A percentile compares a stretch with the other conserved stretches of the same genome.
Conservation (phyloP, 1,140 invertebrate genomes). For the Papilio glaucus region DNA sequence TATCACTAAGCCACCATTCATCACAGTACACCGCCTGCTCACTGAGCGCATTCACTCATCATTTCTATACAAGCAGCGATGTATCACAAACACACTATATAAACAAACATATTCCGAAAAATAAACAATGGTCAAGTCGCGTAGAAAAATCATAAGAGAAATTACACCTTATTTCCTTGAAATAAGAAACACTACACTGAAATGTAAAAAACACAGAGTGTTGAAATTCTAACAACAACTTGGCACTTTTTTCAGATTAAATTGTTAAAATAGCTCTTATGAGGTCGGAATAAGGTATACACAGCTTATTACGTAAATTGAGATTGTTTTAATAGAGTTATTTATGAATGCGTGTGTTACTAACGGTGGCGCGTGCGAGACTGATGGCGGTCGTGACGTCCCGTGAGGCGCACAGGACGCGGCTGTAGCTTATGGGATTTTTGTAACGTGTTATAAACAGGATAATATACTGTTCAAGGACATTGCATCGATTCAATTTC, state of each 20-base stretch:
- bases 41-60: constrained; percentile 39
- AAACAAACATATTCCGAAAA: constrained; percentile 18
- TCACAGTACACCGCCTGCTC: constrained; percentile 32
- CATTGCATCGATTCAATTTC: not conserved
- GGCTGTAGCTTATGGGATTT: constrained; percentile 20
- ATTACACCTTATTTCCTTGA: constrained; percentile 2
- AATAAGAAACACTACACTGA: not conserved
- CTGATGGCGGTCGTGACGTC: constrained; percentile 47
- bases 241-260: not conserved
- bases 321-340: constrained; percentile 16
- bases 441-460: constrained; percentile 9
- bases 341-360: constrained; percentile 47
- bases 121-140: constrained; percentile 26
- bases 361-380: constrained; percentile 48
- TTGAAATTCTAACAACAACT: not conserved
- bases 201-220: not conserved
- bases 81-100: constrained; percentile 21
- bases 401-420: not conserved
- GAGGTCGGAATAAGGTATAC: not conserved
- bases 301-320: not conserved
- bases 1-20: constrained; percentile 44
- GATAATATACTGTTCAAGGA: constrained; percentile 8
- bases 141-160: constrained; percentile 33
- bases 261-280: not conserved
- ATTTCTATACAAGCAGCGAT: constrained; percentile 36